phyloP scores from a whole-genome alignment of 2,797 vertebrate species.

The Mus caroli region DNA sequence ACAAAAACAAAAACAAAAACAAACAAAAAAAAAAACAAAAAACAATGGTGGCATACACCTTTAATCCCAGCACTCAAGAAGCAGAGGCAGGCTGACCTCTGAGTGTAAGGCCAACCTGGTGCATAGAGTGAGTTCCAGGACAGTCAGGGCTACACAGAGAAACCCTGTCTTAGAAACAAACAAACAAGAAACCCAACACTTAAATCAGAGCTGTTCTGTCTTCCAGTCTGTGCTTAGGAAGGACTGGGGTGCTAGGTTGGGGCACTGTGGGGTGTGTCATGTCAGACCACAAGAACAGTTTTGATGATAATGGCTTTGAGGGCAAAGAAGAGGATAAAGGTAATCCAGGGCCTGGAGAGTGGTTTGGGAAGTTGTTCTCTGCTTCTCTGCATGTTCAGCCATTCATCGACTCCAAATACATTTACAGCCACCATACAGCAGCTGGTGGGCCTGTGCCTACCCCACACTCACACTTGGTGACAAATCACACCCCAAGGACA shows the following conservation, averaged over 20 bases:
- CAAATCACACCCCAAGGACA: neutral
- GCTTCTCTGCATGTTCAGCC: neutral
- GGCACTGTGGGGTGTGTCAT: too few relatives aligned
- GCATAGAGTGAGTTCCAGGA: neutral
- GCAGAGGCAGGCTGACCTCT: neutral
- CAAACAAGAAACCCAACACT: neutral
- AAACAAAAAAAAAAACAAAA: too few relatives aligned
- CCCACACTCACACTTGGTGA: neutral
- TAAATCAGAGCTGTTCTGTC: neutral
- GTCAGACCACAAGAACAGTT: neutral
- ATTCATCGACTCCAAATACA: neutral
- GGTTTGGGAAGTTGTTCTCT: neutral
- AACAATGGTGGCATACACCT: too few relatives aligned
- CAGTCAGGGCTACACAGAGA: neutral
- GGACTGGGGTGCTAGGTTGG: neutral
- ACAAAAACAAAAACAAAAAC: too few relatives aligned
- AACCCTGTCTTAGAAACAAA: neutral
- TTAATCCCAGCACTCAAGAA: neutral
- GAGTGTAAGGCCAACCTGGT: neutral
- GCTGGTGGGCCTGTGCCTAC: neutral
- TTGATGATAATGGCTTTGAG: neutral
- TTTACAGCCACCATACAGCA: neutral
- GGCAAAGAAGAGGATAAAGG: neutral
- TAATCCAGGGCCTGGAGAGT: neutral
- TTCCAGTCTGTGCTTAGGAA: neutral